These are phyloP conservation scores for Macrotus californicus DNA, from an alignment of 2,113 vertebrate genomes.

Conservation along the genomic window DNA sequence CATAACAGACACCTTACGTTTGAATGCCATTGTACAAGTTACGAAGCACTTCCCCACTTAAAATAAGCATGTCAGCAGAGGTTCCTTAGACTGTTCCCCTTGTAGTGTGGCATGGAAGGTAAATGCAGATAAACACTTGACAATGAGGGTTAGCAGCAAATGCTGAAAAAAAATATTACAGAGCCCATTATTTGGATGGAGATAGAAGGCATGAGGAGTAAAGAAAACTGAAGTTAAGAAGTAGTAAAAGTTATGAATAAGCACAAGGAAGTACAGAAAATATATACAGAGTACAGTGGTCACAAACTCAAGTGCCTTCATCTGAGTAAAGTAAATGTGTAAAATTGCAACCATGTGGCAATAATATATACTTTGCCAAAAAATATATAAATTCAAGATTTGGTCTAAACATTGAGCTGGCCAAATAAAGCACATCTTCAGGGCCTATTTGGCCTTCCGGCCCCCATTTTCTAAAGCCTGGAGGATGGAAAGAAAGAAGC, in stretches of 20 bases:
- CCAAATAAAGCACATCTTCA: neutral
- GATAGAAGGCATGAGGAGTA: neutral
- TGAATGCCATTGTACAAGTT: neutral
- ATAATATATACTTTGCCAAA: neutral
- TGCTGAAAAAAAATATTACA: neutral
- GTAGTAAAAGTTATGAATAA: neutral
- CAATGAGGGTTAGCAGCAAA: neutral
- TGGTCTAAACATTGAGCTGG: neutral
- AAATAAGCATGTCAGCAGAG: neutral
- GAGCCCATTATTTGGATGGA: neutral
- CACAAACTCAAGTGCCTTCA: neutral
- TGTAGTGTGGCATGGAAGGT: neutral
- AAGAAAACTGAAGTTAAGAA: neutral
- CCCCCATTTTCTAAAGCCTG: neutral
- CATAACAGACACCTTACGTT: neutral
- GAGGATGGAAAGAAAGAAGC: neutral
- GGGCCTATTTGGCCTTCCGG: neutral
- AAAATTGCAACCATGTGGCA: neutral
- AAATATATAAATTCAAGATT: neutral
- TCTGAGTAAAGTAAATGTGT: neutral
- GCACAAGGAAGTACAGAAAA: neutral
- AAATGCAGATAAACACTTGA: conserved; percentile 7
- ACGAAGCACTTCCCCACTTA: neutral
- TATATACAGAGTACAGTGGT: neutral
- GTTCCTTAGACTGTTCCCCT: neutral